Evolutionary conservation across 2,888 invertebrate genomes (phyloP).

Genomic region (Phyto melanocephala): DNA sequence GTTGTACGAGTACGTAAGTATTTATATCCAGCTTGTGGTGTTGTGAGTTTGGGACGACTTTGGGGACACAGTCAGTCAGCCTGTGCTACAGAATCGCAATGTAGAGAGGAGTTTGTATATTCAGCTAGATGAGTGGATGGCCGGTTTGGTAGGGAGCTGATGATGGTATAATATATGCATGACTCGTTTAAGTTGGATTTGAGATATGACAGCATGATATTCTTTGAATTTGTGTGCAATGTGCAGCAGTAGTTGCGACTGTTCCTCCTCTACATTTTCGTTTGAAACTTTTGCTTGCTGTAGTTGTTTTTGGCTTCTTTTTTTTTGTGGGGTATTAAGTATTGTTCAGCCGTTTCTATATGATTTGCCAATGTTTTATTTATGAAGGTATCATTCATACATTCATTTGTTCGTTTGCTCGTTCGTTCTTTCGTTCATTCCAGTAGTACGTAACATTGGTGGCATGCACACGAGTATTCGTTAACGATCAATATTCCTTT

Average conservation of each 20-base stretch:
- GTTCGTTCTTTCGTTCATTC: too few species aligned
- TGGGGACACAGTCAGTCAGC: neutral
- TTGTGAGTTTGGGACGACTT: slow-evolving; percentile 16
- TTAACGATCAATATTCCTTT: slow-evolving; percentile 50
- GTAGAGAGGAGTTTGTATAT: neutral
- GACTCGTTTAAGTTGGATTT: slow-evolving; percentile 64
- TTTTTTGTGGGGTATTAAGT: neutral
- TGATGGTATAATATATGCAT: slow-evolving; percentile 59
- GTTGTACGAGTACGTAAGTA: neutral
- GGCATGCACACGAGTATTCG: slow-evolving; percentile 16
- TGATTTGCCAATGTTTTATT: slow-evolving; percentile 60
- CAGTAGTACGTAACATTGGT: neutral
- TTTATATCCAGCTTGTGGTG: neutral
- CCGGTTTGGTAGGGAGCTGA: slow-evolving; percentile 3
- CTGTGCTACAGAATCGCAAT: neutral
- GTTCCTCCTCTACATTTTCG: slow-evolving; percentile 6
- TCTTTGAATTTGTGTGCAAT: slow-evolving; percentile 59
- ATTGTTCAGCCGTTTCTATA: slow-evolving; percentile 18
- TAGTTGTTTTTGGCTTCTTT: neutral
- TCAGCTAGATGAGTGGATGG: neutral
- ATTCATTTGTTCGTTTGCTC: neutral
- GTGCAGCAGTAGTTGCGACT: slow-evolving; percentile 43
- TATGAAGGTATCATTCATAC: slow-evolving; percentile 53
- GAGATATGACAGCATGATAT: slow-evolving; percentile 64
- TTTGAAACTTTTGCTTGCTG: slow-evolving; percentile 1